Evolutionary conservation across 1,140 invertebrate genomes (phyloP).

Genomic region (Leptopilina boulardi): DNA sequence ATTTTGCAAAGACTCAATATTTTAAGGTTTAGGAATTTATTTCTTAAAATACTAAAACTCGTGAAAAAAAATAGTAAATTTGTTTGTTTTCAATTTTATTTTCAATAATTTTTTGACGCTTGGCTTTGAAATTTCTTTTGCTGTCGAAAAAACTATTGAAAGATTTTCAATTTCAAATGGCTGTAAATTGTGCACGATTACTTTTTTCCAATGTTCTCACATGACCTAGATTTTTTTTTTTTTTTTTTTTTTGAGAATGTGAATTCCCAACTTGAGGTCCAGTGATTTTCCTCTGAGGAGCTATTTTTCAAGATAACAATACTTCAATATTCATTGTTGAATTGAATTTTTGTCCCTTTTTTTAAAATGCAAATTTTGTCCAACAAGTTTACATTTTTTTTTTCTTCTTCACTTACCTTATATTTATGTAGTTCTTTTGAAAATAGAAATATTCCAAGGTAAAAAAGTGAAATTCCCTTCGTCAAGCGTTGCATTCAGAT

Average conservation of each 20-base stretch:
- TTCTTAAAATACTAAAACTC: too few species aligned
- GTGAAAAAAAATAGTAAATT: neutral
- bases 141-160: neutral
- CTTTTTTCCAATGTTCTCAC: neutral
- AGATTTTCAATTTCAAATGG: conserved; percentile 17
- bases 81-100: too few species aligned
- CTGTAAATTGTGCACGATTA: neutral
- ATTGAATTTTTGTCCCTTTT: neutral
- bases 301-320: conserved; percentile 26
- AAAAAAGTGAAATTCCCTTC: neutral
- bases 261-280: conserved; percentile 1
- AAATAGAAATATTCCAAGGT: too few species aligned
- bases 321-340: neutral
- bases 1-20: neutral
- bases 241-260: conserved; percentile 15
- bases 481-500: neutral
- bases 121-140: too few species aligned
- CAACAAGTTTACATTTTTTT: neutral
- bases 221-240: too few species aligned
- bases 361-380: neutral
- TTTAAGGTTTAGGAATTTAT: too few species aligned
- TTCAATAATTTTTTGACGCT: too few species aligned
- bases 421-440: too few species aligned
- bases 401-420: too few species aligned
- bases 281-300: conserved; percentile 4